Conservation (phyloP, 1,140 invertebrate species). For the Drosophila setifemur region DNA sequence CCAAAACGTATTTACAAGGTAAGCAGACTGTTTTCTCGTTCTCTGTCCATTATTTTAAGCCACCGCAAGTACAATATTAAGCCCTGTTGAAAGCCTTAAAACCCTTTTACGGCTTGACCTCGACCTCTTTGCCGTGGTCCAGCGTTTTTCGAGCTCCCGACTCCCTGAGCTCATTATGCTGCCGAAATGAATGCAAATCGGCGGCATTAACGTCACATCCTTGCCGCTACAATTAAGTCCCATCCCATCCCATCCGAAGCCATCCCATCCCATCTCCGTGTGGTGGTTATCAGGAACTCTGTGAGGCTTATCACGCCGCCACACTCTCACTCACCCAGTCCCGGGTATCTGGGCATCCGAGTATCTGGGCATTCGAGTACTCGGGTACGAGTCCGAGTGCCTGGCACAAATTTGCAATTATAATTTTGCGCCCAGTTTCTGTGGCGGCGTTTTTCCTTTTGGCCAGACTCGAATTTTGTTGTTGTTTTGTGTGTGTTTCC, state of each 20-base stretch:
- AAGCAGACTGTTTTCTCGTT: background rate
- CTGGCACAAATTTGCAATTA: slow-evolving; percentile 75
- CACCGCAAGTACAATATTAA: background rate
- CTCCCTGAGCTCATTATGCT: slow-evolving; percentile 62
- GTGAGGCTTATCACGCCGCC: slow-evolving; percentile 69
- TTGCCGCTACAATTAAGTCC: slow-evolving; percentile 12
- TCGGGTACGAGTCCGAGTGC: slow-evolving; percentile 18
- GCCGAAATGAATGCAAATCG: slow-evolving; percentile 74
- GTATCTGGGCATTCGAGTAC: background rate
- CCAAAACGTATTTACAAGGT: background rate
- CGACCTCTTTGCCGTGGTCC: slow-evolving; percentile 23
- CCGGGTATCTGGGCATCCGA: background rate
- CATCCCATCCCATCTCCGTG: background rate
- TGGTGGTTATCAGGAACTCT: slow-evolving; percentile 53
- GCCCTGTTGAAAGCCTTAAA: background rate
- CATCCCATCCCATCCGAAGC: background rate
- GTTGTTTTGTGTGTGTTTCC: too few species aligned
- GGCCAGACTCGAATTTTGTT: slow-evolving; percentile 57
- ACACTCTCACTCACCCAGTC: slow-evolving; percentile 63
- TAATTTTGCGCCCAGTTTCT: slow-evolving; percentile 69
- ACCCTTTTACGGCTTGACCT: slow-evolving; percentile 36
- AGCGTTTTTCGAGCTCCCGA: too few species aligned
- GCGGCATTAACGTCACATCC: slow-evolving; percentile 64
- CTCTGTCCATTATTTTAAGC: background rate
- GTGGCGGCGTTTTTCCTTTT: slow-evolving; percentile 69